Evolutionary conservation across 2,113 vertebrate genomes (phyloP).

Genomic region (Eretmochelys imbricata): DNA sequence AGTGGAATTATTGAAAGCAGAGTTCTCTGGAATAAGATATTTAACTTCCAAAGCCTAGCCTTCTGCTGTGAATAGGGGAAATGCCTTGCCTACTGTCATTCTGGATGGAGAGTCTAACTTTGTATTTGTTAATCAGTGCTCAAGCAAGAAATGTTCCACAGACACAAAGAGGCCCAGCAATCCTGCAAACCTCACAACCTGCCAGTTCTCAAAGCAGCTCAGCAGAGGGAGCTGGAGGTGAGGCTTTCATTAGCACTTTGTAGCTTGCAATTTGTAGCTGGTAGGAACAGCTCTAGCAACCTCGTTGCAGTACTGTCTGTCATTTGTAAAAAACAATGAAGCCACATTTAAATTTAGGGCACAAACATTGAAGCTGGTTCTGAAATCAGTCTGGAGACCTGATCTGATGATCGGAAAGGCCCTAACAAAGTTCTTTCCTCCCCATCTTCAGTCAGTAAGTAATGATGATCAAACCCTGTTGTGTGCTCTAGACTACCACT

Average conservation of each 20-base stretch:
- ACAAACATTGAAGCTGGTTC: neutral
- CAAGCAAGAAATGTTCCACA: slow-evolving; percentile 89
- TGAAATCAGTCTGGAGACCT: neutral
- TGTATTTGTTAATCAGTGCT: slow-evolving; percentile 74
- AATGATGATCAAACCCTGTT: neutral
- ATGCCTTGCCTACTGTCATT: neutral
- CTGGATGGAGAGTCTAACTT: fast-evolving
- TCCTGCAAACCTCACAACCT: slow-evolving; percentile 92
- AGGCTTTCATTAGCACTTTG: neutral
- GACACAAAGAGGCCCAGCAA: slow-evolving; percentile 91
- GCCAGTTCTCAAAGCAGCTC: slow-evolving; percentile 85
- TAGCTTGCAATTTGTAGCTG: too few relatives aligned
- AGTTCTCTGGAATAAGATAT: neutral
- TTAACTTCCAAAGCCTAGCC: neutral
- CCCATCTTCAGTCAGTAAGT: neutral
- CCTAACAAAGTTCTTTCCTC: neutral
- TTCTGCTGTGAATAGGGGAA: neutral
- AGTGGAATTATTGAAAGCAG: neutral
- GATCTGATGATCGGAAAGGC: neutral
- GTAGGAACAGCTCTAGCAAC: neutral
- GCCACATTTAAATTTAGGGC: neutral
- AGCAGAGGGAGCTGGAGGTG: slow-evolving; percentile 91
- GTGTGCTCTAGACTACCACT: neutral
- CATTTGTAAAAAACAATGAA: neutral
- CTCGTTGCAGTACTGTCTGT: neutral